These are phyloP conservation scores for Callyntrura sp. DNA, from an alignment of 2,888 invertebrate species.

Conservation along the genomic window DNA sequence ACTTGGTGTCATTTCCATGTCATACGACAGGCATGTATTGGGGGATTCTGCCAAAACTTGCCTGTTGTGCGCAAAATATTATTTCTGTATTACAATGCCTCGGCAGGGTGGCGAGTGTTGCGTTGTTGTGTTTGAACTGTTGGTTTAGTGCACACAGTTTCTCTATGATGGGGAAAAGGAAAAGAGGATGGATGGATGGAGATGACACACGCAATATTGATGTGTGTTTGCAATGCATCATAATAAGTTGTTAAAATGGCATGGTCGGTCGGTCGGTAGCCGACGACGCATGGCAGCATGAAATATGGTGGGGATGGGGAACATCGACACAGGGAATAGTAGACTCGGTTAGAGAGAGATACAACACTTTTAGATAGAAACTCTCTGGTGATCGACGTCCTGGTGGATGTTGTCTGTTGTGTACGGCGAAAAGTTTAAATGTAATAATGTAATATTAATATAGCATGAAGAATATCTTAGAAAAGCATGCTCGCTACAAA, in stretches of 20 bases:
- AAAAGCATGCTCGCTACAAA: too few relatives aligned
- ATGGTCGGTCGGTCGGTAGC: not conserved
- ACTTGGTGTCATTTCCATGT: conserved; percentile 21
- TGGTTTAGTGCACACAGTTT: not conserved
- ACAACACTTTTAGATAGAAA: not conserved
- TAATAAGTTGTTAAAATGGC: conserved; percentile 1
- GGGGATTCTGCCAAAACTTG: not conserved
- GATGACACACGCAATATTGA: conserved; percentile 44
- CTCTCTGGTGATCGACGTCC: not conserved
- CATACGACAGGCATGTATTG: not conserved
- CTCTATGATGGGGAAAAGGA: not conserved
- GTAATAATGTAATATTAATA: too few relatives aligned
- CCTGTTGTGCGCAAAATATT: too few relatives aligned
- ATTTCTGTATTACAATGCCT: not conserved
- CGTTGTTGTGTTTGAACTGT: not conserved
- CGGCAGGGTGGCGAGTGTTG: not conserved
- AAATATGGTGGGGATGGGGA: too few relatives aligned
- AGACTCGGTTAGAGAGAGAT: not conserved
- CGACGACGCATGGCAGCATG: not conserved
- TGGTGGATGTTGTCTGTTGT: not conserved
- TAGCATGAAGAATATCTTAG: too few relatives aligned
- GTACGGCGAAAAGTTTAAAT: not conserved
- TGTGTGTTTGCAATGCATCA: not conserved
- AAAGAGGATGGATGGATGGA: conserved; percentile 25
- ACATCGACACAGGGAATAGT: too few relatives aligned